These are phyloP conservation scores for Sylvia borin DNA, from an alignment of 2,797 vertebrate genomes.

Conservation along the genomic window DNA sequence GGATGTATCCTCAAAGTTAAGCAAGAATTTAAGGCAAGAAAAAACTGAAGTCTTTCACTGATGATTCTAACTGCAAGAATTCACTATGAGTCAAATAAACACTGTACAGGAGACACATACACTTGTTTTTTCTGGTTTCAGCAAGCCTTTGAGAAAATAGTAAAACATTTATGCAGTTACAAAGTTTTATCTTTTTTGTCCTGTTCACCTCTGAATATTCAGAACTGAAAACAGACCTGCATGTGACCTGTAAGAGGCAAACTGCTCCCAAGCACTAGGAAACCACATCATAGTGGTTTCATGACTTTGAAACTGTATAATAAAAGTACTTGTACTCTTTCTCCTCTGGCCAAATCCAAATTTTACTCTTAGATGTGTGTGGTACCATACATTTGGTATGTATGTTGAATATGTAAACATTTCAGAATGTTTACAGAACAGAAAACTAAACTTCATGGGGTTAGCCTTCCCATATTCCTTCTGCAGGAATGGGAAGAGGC, in stretches of 20 bases:
- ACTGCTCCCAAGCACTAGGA: background rate
- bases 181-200: background rate
- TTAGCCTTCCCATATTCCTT: background rate
- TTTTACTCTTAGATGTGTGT: background rate
- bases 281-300: background rate
- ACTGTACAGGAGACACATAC: accelerated
- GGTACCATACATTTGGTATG: background rate
- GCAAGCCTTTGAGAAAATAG: background rate
- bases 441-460: background rate
- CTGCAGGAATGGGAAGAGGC: background rate
- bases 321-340: background rate
- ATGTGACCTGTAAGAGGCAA: background rate
- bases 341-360: background rate
- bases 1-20: background rate
- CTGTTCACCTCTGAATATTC: background rate
- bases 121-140: background rate
- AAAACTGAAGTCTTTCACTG: background rate
- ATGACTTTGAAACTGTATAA: background rate
- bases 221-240: background rate
- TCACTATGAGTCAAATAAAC: background rate
- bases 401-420: too few relatives aligned
- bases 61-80: background rate
- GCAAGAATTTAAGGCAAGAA: background rate
- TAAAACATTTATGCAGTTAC: background rate
- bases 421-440: too few relatives aligned